phyloP scores from a whole-genome alignment of 1,140 invertebrate genomes.

The Drosophila pachea region DNA sequence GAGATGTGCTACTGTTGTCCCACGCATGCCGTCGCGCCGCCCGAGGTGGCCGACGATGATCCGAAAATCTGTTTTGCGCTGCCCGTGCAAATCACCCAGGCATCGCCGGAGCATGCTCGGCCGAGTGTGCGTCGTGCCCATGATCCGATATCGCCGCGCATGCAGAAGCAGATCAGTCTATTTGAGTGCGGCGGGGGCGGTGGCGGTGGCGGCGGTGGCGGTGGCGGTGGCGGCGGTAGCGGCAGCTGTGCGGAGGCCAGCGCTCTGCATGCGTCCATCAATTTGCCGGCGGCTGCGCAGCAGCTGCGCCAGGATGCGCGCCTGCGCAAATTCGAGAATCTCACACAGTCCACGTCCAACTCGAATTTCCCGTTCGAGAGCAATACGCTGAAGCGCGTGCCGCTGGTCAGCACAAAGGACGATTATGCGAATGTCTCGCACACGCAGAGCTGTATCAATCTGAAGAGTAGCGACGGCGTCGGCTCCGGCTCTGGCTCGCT shows the following conservation, averaged over 20 bases:
- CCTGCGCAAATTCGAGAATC: constrained; percentile 68
- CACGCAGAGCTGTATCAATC: constrained; percentile 73
- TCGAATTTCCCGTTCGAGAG: constrained; percentile 76
- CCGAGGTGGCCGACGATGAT: constrained; percentile 61
- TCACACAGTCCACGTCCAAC: constrained; percentile 73
- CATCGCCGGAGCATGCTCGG: constrained; percentile 53
- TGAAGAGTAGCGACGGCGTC: constrained; percentile 52
- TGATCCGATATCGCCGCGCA: constrained; percentile 67
- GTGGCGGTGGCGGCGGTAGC: neutral
- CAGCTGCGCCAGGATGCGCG: constrained; percentile 67
- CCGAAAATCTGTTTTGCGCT: constrained; percentile 52
- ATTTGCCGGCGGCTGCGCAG: constrained; percentile 57
- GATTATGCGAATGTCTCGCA: constrained; percentile 57
- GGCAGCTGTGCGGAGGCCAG: constrained; percentile 27
- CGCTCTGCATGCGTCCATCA: constrained; percentile 66
- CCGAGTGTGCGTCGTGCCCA: constrained; percentile 52
- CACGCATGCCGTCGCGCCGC: constrained; percentile 57
- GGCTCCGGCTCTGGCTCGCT: constrained; percentile 23
- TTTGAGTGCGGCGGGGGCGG: constrained; percentile 54
- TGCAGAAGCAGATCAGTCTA: constrained; percentile 75
- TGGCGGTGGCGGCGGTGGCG: neutral
- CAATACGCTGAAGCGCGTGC: constrained; percentile 65
- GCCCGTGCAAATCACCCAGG: constrained; percentile 52
- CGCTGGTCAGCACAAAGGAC: constrained; percentile 51
- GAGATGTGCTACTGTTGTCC: constrained; percentile 69